Percentiles rank a stretch among this genome's conserved stretches.
Conservation (phyloP, 1,140 invertebrate genomes). For the Rhopalosiphum padi region DNA sequence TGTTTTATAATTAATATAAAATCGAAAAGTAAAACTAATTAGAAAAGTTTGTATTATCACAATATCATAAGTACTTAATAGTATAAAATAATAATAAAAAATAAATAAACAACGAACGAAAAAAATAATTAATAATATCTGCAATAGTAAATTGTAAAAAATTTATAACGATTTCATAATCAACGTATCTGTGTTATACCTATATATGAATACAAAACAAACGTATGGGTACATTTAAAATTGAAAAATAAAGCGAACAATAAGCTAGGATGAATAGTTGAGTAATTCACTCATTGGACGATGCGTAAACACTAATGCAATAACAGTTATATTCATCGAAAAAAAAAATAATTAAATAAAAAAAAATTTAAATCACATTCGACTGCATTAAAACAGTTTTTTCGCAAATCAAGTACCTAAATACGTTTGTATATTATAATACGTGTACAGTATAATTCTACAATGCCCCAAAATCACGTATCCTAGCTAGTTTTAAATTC, state of each 20-base stretch:
- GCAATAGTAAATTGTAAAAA: not conserved
- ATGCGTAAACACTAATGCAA: not conserved
- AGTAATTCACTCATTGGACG: not conserved
- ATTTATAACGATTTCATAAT: not conserved
- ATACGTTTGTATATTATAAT: not conserved
- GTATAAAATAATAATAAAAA: too few relatives aligned
- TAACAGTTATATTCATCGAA: not conserved
- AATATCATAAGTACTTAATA: not conserved
- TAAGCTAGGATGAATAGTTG: not conserved
- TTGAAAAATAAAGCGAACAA: not conserved
- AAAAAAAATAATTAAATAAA: not conserved
- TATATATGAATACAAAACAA: not conserved
- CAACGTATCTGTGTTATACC: not conserved
- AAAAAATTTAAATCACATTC: not conserved
- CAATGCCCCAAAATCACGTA: not conserved
- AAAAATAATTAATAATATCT: not conserved
- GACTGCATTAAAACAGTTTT: not conserved
- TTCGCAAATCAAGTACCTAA: not conserved
- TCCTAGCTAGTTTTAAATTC: slow-evolving; percentile 6
- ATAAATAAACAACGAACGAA: not conserved
- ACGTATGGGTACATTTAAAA: not conserved
- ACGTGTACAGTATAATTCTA: not conserved
- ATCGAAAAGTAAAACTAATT: not conserved
- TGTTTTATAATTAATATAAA: not conserved
- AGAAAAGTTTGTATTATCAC: not conserved